These are phyloP conservation scores for Eudyptes chrysolophus DNA, from an alignment of 2,113 vertebrate species.

Conservation along the genomic window DNA sequence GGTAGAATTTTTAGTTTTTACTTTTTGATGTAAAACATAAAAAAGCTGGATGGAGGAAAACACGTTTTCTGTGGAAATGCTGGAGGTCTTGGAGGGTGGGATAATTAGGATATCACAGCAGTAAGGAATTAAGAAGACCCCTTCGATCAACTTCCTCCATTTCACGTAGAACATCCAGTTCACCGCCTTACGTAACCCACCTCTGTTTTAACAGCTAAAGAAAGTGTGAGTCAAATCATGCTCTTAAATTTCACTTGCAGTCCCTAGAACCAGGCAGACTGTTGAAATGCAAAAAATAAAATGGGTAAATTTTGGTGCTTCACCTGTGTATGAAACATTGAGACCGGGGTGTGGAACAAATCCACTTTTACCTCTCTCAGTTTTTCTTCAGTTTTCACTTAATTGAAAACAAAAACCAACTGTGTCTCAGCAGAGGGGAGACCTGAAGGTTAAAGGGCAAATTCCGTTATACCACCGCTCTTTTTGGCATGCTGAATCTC, in stretches of 20 bases:
- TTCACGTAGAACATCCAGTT: background rate
- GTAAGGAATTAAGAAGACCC: background rate
- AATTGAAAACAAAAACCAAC: conserved; percentile 67
- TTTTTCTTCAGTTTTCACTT: conserved; percentile 50
- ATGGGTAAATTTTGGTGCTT: background rate
- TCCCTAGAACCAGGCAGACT: background rate
- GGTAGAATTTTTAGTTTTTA: conserved; percentile 76
- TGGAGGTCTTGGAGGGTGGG: background rate
- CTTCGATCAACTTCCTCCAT: background rate
- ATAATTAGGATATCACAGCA: conserved; percentile 31
- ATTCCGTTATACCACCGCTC: conserved; percentile 46
- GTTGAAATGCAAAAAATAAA: conserved; percentile 13
- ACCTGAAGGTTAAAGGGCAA: conserved; percentile 64
- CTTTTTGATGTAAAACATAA: conserved; percentile 51
- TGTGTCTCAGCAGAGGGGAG: conserved; percentile 67
- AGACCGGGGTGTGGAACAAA: background rate
- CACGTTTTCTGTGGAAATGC: conserved; percentile 18
- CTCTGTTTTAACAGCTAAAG: background rate
- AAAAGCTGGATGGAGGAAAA: conserved; percentile 42
- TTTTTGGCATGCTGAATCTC: conserved; percentile 63
- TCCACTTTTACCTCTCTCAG: conserved; percentile 17
- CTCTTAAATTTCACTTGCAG: background rate
- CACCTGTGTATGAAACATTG: background rate
- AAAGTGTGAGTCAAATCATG: background rate
- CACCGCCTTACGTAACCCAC: background rate